Conservation (phyloP, 2,797 vertebrate species). For the Phoeniculus purpureus region DNA sequence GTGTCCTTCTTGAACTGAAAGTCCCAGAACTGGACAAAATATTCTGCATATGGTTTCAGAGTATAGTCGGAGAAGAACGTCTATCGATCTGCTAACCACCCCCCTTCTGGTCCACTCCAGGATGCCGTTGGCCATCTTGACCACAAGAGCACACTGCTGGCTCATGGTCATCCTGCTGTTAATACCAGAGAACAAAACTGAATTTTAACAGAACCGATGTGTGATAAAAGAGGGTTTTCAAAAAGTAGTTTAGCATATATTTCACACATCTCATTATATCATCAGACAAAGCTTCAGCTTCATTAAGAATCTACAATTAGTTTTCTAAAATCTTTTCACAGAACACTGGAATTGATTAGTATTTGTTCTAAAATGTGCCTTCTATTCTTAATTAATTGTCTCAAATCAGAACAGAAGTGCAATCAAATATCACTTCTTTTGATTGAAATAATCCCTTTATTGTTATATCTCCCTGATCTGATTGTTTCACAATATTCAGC, state of each 20-base stretch:
- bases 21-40: too few relatives aligned
- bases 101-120: too few relatives aligned
- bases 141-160: too few relatives aligned
- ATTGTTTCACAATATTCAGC: not conserved
- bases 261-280: not conserved
- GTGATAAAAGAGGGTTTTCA: rapidly evolving
- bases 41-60: too few relatives aligned
- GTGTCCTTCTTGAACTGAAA: too few relatives aligned
- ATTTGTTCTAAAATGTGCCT: not conserved
- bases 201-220: not conserved
- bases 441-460: not conserved
- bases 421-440: not conserved
- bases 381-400: too few relatives aligned
- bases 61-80: too few relatives aligned
- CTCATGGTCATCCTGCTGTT: not conserved
- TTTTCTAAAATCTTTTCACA: not conserved
- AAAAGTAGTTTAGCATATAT: not conserved
- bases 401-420: not conserved
- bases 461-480: not conserved
- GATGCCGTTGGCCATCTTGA: too few relatives aligned
- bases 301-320: not conserved
- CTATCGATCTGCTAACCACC: too few relatives aligned
- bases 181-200: not conserved
- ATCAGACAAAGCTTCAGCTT: not conserved
- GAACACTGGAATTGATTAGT: not conserved